Conservation (phyloP, 1,140 invertebrate genomes). For the Andrena cerasifolii region DNA sequence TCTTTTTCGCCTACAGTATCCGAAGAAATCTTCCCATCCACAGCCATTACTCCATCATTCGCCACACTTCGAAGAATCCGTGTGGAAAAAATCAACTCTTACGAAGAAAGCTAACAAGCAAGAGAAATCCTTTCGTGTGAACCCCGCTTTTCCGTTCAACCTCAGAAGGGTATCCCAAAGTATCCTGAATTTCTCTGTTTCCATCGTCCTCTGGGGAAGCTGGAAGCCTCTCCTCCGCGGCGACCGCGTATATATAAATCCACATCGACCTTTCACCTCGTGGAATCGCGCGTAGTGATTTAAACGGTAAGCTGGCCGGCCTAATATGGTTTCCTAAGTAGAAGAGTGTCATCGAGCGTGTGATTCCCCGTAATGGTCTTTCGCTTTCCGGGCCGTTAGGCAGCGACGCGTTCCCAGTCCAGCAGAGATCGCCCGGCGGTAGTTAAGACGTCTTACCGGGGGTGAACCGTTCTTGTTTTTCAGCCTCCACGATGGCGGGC, state of each 20-base stretch:
- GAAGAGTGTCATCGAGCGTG: constrained; percentile 71
- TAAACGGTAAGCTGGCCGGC: constrained; percentile 54
- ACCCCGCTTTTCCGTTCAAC: background rate
- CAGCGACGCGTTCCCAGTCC: constrained; percentile 39
- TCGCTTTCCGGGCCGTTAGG: constrained; percentile 68
- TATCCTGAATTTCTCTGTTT: no score
- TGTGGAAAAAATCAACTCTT: no score
- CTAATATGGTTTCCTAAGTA: constrained; percentile 73
- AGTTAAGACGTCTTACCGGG: constrained; percentile 50
- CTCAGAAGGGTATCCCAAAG: no score
- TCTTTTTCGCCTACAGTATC: no score
- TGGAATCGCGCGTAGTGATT: constrained; percentile 60
- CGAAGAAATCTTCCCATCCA: no score
- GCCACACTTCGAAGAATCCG: no score
- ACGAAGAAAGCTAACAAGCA: no score
- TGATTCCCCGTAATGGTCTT: constrained; percentile 71
- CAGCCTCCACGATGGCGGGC: no score
- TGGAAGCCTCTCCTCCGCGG: constrained; percentile 24
- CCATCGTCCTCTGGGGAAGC: constrained; percentile 24
- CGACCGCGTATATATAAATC: constrained; percentile 61
- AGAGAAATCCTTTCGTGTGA: background rate
- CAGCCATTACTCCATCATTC: no score
- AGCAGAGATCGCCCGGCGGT: constrained; percentile 19
- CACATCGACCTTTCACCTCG: constrained; percentile 65
- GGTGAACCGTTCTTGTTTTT: constrained; percentile 17